phyloP scores from a whole-genome alignment of 2,888 invertebrate species.

The Crematogaster levior region DNA sequence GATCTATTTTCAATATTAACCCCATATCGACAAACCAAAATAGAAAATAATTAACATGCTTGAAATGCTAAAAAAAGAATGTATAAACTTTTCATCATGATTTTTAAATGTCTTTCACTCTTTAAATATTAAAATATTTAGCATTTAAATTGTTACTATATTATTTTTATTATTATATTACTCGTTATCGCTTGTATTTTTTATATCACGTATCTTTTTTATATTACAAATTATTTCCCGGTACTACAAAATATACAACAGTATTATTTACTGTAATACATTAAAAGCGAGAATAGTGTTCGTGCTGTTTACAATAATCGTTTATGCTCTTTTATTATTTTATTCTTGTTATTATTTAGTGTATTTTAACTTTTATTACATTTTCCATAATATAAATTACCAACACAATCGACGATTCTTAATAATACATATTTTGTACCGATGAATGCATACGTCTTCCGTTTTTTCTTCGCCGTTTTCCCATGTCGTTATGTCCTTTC shows the following conservation, averaged over 20 bases:
- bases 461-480: neutral
- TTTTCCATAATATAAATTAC: neutral
- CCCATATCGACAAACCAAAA: neutral
- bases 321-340: no score
- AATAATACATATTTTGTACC: neutral
- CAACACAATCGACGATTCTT: neutral
- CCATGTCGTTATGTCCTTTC: conserved; percentile 40
- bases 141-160: neutral
- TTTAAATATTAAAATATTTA: no score
- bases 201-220: neutral
- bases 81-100: neutral
- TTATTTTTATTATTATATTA: neutral
- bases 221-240: neutral
- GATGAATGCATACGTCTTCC: neutral
- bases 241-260: neutral
- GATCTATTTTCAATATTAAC: conserved; percentile 14
- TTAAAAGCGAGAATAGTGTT: no score
- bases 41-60: neutral
- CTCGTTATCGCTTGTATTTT: neutral
- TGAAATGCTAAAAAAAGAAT: neutral
- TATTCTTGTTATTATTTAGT: neutral
- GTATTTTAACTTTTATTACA: neutral
- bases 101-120: neutral
- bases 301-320: no score
- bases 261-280: no score